Evolutionary conservation across 2,888 invertebrate species (phyloP).

Genomic region (Eupithecia pulchellata): DNA sequence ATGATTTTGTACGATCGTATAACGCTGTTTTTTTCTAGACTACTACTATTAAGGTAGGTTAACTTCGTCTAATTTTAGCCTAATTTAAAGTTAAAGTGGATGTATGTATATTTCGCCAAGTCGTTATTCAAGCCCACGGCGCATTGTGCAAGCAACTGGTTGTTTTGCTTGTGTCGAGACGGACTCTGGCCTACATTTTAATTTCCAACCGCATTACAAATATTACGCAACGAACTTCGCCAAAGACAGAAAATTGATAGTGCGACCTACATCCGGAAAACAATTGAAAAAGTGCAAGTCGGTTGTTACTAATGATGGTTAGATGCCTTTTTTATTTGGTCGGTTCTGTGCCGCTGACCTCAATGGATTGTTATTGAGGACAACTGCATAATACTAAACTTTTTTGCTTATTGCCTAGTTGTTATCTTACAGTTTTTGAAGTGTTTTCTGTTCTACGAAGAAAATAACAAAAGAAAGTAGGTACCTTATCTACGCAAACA

Average conservation of each 20-base stretch:
- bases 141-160: conserved; percentile 60
- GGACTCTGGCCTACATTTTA: conserved; percentile 56
- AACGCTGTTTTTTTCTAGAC: not conserved
- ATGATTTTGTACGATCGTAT: not conserved
- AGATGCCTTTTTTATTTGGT: conserved; percentile 17
- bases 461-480: not conserved
- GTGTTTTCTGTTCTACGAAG: not conserved
- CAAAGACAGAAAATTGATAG: conserved; percentile 35
- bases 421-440: not conserved
- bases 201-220: conserved; percentile 46
- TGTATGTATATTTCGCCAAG: conserved; percentile 28
- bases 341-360: conserved; percentile 22
- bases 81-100: conserved; percentile 3
- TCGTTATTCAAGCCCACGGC: conserved; percentile 49
- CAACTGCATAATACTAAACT: conserved; percentile 18
- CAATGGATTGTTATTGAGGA: conserved; percentile 21
- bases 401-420: not conserved
- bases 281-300: conserved; percentile 39
- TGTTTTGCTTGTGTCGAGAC: conserved; percentile 54
- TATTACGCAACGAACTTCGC: conserved; percentile 52
- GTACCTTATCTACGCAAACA: not conserved
- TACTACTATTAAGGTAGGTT: not conserved
- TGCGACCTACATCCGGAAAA: conserved; percentile 43
- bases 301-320: conserved; percentile 16
- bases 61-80: not conserved